Percentiles rank a stretch among this genome's conserved stretches.
These are phyloP conservation scores for Lasioglossum zephyrum DNA, from an alignment of 2,888 invertebrate genomes.

Conservation along the genomic window DNA sequence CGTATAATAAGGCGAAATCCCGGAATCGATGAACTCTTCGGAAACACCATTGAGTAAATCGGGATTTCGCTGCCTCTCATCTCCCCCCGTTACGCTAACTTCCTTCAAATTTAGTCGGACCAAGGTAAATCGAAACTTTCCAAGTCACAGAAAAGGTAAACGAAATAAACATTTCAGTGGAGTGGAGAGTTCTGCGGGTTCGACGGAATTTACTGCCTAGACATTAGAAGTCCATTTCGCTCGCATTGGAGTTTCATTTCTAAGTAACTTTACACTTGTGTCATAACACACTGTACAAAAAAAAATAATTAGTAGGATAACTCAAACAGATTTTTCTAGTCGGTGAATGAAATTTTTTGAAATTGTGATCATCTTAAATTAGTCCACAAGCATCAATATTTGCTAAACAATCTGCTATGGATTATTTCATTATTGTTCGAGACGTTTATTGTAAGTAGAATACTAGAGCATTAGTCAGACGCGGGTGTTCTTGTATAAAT, in stretches of 20 bases:
- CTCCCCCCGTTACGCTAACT: not conserved
- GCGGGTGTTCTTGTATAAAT: not conserved
- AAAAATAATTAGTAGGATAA: not conserved
- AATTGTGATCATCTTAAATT: too few species aligned
- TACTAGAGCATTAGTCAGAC: not conserved
- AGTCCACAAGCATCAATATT: too few species aligned
- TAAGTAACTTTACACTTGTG: not conserved
- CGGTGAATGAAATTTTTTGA: not conserved
- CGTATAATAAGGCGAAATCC: constrained; percentile 48
- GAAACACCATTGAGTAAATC: not conserved
- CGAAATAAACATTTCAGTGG: not conserved
- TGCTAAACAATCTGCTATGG: not conserved
- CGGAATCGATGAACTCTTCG: constrained; percentile 46
- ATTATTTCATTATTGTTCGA: not conserved
- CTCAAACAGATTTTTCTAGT: not conserved
- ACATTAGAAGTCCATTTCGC: not conserved
- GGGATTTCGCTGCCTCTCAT: not conserved
- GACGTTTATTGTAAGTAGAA: not conserved
- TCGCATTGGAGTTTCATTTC: not conserved
- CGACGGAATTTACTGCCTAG: not conserved
- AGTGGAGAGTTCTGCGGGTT: not conserved
- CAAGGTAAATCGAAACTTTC: not conserved
- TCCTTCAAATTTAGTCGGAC: not conserved
- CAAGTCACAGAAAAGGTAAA: not conserved
- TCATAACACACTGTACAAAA: not conserved